These are phyloP conservation scores for Lota lota DNA, from an alignment of 2,113 vertebrate species.

Conservation along the genomic window DNA sequence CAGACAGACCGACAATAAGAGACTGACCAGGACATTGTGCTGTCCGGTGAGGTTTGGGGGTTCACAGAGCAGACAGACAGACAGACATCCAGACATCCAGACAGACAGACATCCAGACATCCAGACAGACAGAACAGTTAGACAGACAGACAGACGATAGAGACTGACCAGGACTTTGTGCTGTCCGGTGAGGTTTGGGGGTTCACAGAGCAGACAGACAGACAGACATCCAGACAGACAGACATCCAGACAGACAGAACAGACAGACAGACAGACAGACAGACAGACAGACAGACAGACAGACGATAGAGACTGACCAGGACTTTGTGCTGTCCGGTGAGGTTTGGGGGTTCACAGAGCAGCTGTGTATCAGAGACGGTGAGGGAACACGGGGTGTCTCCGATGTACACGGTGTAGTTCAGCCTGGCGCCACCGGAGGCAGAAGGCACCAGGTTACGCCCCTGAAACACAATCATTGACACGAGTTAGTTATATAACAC, in stretches of 20 bases:
- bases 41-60: slow-evolving; percentile 91
- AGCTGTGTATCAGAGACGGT: slow-evolving; percentile 95
- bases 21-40: slow-evolving; percentile 91
- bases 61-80: slow-evolving; percentile 81
- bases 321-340: slow-evolving; percentile 94
- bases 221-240: neutral
- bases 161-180: slow-evolving; percentile 91
- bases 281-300: too few species aligned
- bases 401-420: slow-evolving; percentile 94
- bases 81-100: neutral
- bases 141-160: neutral
- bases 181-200: slow-evolving; percentile 90
- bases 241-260: neutral
- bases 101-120: neutral
- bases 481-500: neutral
- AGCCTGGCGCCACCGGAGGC: slow-evolving; percentile 89
- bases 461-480: slow-evolving; percentile 66
- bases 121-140: neutral
- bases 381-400: slow-evolving; percentile 88
- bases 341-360: slow-evolving; percentile 91
- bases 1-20: too few species aligned
- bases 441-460: slow-evolving; percentile 92
- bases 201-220: slow-evolving; percentile 85
- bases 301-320: slow-evolving; percentile 74
- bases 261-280: too few species aligned